phyloP scores from a whole-genome alignment of 2,888 invertebrate genomes.

The Metallyticus violacea region DNA sequence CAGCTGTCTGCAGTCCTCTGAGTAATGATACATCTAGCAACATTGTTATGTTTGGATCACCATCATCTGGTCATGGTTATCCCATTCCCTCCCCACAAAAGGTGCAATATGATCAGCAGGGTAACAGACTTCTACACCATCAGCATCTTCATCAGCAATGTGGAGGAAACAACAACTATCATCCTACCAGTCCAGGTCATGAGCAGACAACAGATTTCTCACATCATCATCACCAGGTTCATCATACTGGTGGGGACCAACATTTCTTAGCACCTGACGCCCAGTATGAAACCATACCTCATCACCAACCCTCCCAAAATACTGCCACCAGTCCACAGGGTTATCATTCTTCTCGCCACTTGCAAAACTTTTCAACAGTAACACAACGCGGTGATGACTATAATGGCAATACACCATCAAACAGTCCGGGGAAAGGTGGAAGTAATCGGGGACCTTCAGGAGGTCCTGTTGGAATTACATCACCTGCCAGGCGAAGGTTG shows the following conservation, averaged over 20 bases:
- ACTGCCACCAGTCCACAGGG: neutral
- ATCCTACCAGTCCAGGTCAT: neutral
- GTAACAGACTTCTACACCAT: neutral
- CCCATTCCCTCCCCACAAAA: neutral
- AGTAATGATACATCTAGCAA: neutral
- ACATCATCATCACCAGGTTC: neutral
- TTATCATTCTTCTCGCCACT: neutral
- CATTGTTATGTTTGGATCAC: conserved; percentile 10
- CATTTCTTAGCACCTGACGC: conserved; percentile 59
- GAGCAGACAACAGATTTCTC: conserved; percentile 12
- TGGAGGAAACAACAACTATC: conserved; percentile 15
- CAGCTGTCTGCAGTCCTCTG: conserved; percentile 17
- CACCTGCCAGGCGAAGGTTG: conserved; percentile 7
- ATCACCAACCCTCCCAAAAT: conserved; percentile 36
- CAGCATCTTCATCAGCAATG: neutral
- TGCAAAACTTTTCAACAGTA: conserved; percentile 1
- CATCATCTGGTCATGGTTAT: neutral
- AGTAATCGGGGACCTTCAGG: neutral
- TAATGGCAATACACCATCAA: conserved; percentile 22
- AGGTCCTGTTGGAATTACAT: neutral
- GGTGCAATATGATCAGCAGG: conserved; percentile 8
- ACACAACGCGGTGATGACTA: conserved; percentile 6
- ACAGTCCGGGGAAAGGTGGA: neutral
- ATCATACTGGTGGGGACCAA: conserved; percentile 27
- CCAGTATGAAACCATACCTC: conserved; percentile 60